Base-by-base conservation (phyloP, 2,113 vertebrate genomes). In the Chinchilla lanigera region DNA sequence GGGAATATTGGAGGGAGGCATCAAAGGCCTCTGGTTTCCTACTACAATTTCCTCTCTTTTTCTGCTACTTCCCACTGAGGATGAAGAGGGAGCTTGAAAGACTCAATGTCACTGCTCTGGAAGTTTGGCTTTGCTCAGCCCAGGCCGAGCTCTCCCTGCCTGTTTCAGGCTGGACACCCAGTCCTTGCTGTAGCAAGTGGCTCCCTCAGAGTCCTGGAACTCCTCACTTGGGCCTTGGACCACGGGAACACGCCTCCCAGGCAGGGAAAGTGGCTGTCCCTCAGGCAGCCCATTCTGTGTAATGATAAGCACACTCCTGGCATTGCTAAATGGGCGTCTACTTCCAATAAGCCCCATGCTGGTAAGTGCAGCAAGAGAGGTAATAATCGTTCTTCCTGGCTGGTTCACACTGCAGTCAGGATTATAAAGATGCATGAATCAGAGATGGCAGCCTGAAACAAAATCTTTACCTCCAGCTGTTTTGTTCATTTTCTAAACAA, bases 261-360 rank as follows among this genome's bases (percentile, higher is more conserved):
- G 93, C 73, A 97, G 91, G 94, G 98, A 33, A 93, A 95, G 95
- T 87, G 83, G 94, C 90, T 98, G 97, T 97, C 96, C 89, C 96
- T 95, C 98, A 97, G 93, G 89, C 91, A 82, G 65, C 50, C 89
- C 97, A 73, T 93, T 95, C 96, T 97, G 90, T 44, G 90, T 97
- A 96, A 97, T 96, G 97, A 98, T 81, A 96, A 97, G 97, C 97
- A 95, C 30, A 38, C 65, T 97, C 56, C 95, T 97, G 98, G 98
- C 97, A 94, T 94, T 97, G 97, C 93, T 97, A 97, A 98, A 98
- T 96, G 97, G 97, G 96, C 44, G 86, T 84, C 92, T 93, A 63
- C 97, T 98, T 97, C 98, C 98, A 98, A 98, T 98, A 98, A 98
- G 97, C 98, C 98, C 97, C 98, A 97, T 96, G 98, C 98, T 98